A percentile compares a stretch with the other conserved stretches of the same genome.
phyloP scores from a whole-genome alignment of 2,797 vertebrate genomes.

The Caiman crocodilus region DNA sequence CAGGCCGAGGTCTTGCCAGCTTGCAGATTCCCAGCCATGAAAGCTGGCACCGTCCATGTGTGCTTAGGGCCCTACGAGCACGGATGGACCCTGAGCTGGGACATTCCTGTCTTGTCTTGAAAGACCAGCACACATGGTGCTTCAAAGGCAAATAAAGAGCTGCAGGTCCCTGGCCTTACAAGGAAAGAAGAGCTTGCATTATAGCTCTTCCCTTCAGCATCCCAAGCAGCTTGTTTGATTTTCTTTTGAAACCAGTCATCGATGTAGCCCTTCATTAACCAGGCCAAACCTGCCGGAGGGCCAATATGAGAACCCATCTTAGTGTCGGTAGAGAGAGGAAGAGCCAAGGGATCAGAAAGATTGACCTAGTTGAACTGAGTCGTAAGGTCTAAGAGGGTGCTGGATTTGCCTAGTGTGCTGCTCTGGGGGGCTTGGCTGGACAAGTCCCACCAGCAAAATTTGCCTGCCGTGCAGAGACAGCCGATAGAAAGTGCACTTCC shows the following conservation, averaged over 20 bases:
- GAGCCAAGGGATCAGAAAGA: background rate
- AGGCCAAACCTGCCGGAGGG: background rate
- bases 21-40: background rate
- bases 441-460: background rate
- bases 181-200: background rate
- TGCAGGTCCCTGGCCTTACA: background rate
- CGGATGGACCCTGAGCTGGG: background rate
- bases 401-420: background rate
- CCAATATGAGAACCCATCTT: background rate
- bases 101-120: background rate
- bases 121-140: background rate
- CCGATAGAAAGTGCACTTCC: too few relatives aligned
- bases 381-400: too few relatives aligned
- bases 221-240: background rate
- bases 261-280: background rate
- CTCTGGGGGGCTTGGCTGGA: background rate
- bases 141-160: background rate
- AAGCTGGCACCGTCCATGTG: background rate
- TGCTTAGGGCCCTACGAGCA: background rate
- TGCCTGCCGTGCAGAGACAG: background rate
- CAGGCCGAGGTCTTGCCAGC: background rate
- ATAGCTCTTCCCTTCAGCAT: accelerated
- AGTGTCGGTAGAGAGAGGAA: background rate
- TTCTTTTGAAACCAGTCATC: background rate
- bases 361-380: background rate